phyloP scores from a whole-genome alignment of 2,797 vertebrate genomes.

The Neomorphus geoffroyi region DNA sequence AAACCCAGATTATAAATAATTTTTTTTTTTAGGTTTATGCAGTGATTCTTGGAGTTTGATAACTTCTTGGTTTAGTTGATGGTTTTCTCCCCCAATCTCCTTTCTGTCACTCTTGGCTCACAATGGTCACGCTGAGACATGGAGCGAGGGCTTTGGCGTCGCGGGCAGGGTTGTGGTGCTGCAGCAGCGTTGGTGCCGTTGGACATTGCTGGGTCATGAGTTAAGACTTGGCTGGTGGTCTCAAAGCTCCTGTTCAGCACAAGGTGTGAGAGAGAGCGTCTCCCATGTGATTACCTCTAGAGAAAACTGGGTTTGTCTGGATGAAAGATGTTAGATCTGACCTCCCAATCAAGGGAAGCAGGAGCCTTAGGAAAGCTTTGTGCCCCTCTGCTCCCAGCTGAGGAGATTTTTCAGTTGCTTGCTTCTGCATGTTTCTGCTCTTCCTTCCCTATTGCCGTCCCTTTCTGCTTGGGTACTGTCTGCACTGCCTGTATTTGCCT shows the following conservation, averaged over 20 bases:
- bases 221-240: neutral
- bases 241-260: neutral
- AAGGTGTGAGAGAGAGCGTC: neutral
- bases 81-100: rapidly evolving
- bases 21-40: neutral
- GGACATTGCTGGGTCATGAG: neutral
- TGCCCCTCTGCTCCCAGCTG: neutral
- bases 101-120: neutral
- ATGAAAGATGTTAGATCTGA: neutral
- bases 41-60: neutral
- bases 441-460: neutral
- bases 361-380: neutral
- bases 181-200: rapidly evolving
- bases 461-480: neutral
- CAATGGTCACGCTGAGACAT: rapidly evolving
- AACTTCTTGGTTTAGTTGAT: rapidly evolving
- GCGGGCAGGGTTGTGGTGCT: too few species aligned
- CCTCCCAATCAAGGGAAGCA: rapidly evolving
- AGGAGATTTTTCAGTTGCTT: rapidly evolving
- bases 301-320: neutral
- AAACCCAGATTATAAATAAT: rapidly evolving
- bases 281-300: neutral
- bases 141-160: rapidly evolving
- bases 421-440: neutral
- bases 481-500: neutral